These are phyloP conservation scores for Stenolophus ochropezus DNA, from an alignment of 2,888 invertebrate genomes.

Conservation along the genomic window DNA sequence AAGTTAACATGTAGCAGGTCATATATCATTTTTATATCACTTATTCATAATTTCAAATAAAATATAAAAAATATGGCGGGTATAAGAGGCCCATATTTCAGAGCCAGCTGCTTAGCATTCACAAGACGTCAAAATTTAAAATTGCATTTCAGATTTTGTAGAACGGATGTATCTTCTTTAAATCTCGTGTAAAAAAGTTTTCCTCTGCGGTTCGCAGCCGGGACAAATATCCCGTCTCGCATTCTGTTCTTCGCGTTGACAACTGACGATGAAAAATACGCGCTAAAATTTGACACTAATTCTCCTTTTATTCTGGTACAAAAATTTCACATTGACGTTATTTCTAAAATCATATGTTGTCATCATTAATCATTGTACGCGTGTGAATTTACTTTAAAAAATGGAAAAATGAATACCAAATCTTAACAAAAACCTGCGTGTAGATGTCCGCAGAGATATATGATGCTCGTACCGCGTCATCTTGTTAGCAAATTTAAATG, in stretches of 20 bases:
- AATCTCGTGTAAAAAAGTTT: slow-evolving; percentile 45
- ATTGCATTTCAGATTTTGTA: slow-evolving; percentile 49
- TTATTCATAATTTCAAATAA: slow-evolving; percentile 42
- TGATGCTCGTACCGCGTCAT: not conserved
- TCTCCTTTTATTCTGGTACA: slow-evolving; percentile 54
- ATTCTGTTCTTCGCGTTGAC: slow-evolving; percentile 41
- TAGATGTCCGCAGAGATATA: slow-evolving; percentile 29
- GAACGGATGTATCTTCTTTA: slow-evolving; percentile 56
- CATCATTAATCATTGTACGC: slow-evolving; percentile 56
- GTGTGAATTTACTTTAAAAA: slow-evolving; percentile 42
- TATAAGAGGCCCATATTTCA: slow-evolving; percentile 12
- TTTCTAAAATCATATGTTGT: slow-evolving; percentile 54
- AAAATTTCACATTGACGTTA: slow-evolving; percentile 52
- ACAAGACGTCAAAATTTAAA: slow-evolving; percentile 47
- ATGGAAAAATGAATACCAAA: slow-evolving; percentile 42
- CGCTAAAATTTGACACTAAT: slow-evolving; percentile 57
- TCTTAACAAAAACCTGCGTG: slow-evolving; percentile 42
- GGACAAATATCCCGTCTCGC: slow-evolving; percentile 49
- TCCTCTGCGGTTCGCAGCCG: too few species aligned
- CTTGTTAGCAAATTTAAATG: slow-evolving; percentile 36
- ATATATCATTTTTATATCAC: slow-evolving; percentile 46
- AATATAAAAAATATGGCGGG: slow-evolving; percentile 34
- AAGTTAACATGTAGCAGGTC: slow-evolving; percentile 3
- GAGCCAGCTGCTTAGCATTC: slow-evolving; percentile 35
- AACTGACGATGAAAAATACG: slow-evolving; percentile 58